Conservation (phyloP, 2,113 vertebrate genomes). For the Lethenteron reissneri region DNA sequence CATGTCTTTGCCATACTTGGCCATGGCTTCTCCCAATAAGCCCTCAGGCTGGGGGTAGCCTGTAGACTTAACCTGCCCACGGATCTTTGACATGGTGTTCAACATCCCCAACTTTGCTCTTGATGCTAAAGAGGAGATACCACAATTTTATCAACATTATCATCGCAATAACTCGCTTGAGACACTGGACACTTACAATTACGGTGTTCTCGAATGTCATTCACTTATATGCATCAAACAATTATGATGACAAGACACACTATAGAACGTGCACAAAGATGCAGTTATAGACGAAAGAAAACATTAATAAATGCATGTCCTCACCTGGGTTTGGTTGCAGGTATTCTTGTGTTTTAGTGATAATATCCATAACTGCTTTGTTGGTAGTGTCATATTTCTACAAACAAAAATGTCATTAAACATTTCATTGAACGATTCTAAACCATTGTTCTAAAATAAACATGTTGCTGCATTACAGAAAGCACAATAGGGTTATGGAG, state of each 20-base stretch:
- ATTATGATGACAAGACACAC: no score
- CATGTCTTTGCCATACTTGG: slow-evolving; percentile 56
- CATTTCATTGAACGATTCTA: background rate
- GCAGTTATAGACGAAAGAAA: no score
- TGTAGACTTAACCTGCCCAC: slow-evolving; percentile 66
- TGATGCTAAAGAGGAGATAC: slow-evolving; percentile 32
- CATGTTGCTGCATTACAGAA: background rate
- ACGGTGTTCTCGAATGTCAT: no score
- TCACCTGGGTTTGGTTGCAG: slow-evolving; percentile 86
- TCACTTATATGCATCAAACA: no score
- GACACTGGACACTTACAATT: background rate
- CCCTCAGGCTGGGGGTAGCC: slow-evolving; percentile 76
- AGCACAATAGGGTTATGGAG: background rate
- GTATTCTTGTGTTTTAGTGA: slow-evolving; percentile 72
- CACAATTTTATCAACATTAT: background rate
- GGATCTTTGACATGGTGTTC: slow-evolving; percentile 72
- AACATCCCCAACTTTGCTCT: slow-evolving; percentile 77
- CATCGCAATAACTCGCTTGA: background rate
- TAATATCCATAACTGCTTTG: slow-evolving; percentile 61
- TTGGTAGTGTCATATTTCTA: slow-evolving; percentile 87
- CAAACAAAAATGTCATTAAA: slow-evolving; percentile 12
- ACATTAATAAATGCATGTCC: background rate
- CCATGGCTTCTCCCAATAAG: slow-evolving; percentile 69
- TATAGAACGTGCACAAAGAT: no score
- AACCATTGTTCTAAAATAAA: background rate